Evolutionary conservation across 2,113 vertebrate genomes (phyloP), one percentile per base, ranked within the genome.

Genomic region (Charadrius vociferus): DNA sequence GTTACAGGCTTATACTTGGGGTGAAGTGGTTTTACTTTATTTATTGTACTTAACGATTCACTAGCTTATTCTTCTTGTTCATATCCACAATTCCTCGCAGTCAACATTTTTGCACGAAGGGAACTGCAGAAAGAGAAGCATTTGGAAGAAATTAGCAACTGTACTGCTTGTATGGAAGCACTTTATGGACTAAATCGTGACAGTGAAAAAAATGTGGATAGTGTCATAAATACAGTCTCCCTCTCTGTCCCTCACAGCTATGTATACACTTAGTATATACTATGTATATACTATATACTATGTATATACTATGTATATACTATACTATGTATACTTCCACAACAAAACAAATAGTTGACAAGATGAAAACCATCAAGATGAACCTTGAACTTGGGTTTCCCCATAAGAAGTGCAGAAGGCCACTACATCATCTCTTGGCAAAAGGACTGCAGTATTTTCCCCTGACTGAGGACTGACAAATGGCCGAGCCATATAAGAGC

Each of bases 341-440:
- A 81, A 52, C 14, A 81, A 59, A 86, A 20, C 67, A 93, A 97
- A 68, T 4, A 88, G 37, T 3, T 56, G 71, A 70, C n/a, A 63
- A 68, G 21, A 66, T 4, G 34, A 84, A 88, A 86, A 75, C 15
- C 14, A 45, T 50, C 43, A 58, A n/a, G 43, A 34, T 41, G 93
- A 94, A 59, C 92, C 39, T 52, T 95, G 71, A 95, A 85, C 86
- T 82, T 77, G 49, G 20, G 17, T 50, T 94, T 95, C 41, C 58
- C 63, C 27, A 14, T 12, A 68, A 61, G 50, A 87, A 59, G 16
- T 26, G 39, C 80, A 86, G 71, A 91, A 95, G 59, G 79, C 21
- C 84, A 78, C 50, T 34, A 55, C 37, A 30, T 82, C 17, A 91
- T 83, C 50, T 83, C 36, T 91, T 85, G 58, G 86, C 81, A 77